Evolutionary conservation across 2,888 invertebrate genomes (phyloP), one percentile per base, ranked within the genome.

Genomic region (Microctonus hyperodae): DNA sequence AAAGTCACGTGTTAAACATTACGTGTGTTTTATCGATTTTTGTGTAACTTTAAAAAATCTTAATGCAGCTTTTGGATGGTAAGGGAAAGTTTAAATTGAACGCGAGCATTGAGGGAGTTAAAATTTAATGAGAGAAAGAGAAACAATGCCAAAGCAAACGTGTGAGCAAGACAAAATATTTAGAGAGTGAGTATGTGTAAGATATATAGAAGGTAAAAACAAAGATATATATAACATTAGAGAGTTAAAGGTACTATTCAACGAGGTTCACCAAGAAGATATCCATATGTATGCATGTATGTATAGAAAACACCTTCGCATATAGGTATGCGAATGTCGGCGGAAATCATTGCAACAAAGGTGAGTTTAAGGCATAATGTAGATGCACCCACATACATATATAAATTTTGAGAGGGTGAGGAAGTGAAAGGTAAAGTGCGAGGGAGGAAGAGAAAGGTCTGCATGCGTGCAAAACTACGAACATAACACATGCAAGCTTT

Each of bases 41-140:
- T 77, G 72, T 71, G 76, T 76, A 78, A 79, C 81, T 83, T 82
- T 74, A 80, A 81, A 82, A 81, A 81, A 82, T 83, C 83, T 83
- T 83, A 83, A 81, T 79, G 81, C 79, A 74, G 80, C 76, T 80
- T 78, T 79, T 74, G 76, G 76, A 58, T 70, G 75, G 75, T 73
- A 74, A 75, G 77, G 74, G 75, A 78, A 80, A 80, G 79, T 80
- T 80, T 79, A 79, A 80, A 83, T 83, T 82, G 81, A 81, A 81
- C 81, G 53, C n/a, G n/a, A 74, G 72, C 66, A 70, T 69, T 67
- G 68, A 64, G 63, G 62, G 68, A 58, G 64, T 64, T 62, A 23
- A 10, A 59, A 59, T 37, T 33, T 31, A 25, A 53, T 23, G 22
- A 1, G 25, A 44, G 44, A 16, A 20, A 16, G 1, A n/a, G 44